A percentile compares a stretch with the other conserved stretches of the same genome.
Evolutionary conservation across 2,888 invertebrate species (phyloP).

Genomic region (Brachypalpus laphriformis): DNA sequence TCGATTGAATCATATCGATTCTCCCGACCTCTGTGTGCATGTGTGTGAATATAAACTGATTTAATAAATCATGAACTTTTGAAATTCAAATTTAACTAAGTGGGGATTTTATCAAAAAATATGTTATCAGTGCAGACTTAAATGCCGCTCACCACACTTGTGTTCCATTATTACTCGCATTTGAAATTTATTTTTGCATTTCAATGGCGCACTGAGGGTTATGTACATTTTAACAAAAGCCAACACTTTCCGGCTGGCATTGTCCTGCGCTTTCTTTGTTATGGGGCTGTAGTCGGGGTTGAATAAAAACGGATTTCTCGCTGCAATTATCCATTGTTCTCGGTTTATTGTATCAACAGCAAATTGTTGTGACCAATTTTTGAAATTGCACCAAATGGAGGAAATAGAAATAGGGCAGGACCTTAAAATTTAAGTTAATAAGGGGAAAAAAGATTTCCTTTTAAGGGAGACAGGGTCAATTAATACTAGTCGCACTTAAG

Average conservation of each 20-base stretch:
- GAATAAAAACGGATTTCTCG: slow-evolving; percentile 54
- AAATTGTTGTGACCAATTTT: slow-evolving; percentile 68
- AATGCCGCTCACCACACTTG: slow-evolving; percentile 1
- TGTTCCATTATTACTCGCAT: slow-evolving; percentile 31
- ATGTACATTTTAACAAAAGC: not conserved
- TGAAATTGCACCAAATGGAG: slow-evolving; percentile 39
- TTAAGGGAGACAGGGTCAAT: not conserved
- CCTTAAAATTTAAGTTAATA: not conserved
- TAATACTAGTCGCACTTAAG: not conserved
- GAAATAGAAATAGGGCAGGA: not conserved
- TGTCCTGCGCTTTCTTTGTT: slow-evolving; percentile 36
- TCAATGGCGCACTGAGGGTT: slow-evolving; percentile 12
- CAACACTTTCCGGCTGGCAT: slow-evolving; percentile 8
- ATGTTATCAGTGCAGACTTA: slow-evolving; percentile 2
- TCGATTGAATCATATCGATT: not conserved
- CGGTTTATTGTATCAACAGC: slow-evolving; percentile 60
- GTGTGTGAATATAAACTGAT: not conserved
- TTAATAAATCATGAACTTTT: slow-evolving; percentile 28
- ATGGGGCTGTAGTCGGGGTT: slow-evolving; percentile 37
- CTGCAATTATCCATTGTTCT: slow-evolving; percentile 67
- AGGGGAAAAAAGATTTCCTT: not conserved
- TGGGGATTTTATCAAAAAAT: not conserved
- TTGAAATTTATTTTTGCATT: slow-evolving; percentile 34
- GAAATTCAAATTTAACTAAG: slow-evolving; percentile 24
- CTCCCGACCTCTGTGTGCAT: not conserved